Base-by-base conservation (phyloP, 2,797 vertebrate genomes). In the Phalloptychus januarius region DNA sequence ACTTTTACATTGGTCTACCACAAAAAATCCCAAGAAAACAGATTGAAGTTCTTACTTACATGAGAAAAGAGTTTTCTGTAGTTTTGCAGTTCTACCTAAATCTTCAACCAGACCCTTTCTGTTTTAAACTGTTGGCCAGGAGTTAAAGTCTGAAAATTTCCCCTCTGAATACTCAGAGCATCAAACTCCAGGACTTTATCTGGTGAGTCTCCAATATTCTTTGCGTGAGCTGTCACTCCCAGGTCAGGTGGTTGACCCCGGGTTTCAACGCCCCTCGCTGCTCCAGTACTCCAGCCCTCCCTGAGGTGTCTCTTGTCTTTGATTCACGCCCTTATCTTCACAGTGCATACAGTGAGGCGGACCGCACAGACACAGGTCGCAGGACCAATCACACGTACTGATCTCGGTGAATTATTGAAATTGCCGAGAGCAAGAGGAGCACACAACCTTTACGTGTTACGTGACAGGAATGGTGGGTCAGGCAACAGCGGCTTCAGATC, bases 351-450 rank as follows among this genome's bases (percentile, higher is more conserved):
- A 90, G 89, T 83, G 81, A 85, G 86, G 79, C 31, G 56, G 90
- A 82, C 85, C 78, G 36, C 87, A 88, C 86, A 86, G 85, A 91
- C 87, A 87, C 85, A 85, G 91, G 91, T 93, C 80, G 33, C 81
- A 44, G 84, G 84, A 88, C 89, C 85, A 88, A 93, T 94, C 88
- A 76, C 84, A 79, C 76, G 75, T 78, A 23, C 89, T 88, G 91
- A 94, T 94, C 92, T 86, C 82, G 89, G 86, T 93, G 90, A 95
- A 93, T 94, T 94, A 94, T 94, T 92, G 84, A 94, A 93, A 94
- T 92, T 77, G 91, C 91, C 86, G 3, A 81, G 89, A 93, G 92
- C 91, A 79, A 85, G 84, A 82, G 84, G 79, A 82, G 88, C 79
- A 75, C 71, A 28, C 82, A 85, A 84, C 83, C 84, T 85, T 86